Evolutionary conservation across 2,797 vertebrate species (phyloP).

Genomic region (Tragopan temminckii): DNA sequence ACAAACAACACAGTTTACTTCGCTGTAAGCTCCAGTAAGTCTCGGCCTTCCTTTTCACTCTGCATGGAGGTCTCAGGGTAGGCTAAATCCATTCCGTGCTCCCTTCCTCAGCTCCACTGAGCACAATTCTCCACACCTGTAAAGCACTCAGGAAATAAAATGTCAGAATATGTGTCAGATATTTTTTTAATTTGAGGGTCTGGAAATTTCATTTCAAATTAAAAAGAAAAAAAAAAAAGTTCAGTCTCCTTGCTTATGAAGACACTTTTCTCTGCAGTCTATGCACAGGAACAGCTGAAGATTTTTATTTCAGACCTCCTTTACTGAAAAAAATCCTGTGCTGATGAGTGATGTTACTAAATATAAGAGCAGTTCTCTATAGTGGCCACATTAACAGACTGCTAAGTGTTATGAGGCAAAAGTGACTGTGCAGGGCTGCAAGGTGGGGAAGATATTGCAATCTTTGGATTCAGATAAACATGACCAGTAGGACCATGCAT

Average conservation of each 20-base stretch:
- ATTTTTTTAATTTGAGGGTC: neutral
- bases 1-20: neutral
- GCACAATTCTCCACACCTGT: neutral
- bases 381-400: slow-evolving; percentile 39
- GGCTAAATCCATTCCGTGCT: neutral
- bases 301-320: slow-evolving; percentile 12
- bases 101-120: neutral
- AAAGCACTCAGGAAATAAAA: neutral
- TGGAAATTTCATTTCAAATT: slow-evolving; percentile 1
- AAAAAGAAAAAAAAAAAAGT: neutral
- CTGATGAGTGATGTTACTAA: slow-evolving; percentile 33
- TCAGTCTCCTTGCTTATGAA: neutral
- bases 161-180: neutral
- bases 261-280: neutral
- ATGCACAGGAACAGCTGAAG: neutral
- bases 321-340: slow-evolving; percentile 24
- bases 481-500: slow-evolving; percentile 42
- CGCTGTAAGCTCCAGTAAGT: neutral
- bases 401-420: neutral
- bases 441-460: slow-evolving; percentile 29
- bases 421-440: slow-evolving; percentile 13
- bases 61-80: neutral
- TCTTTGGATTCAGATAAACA: slow-evolving; percentile 32
- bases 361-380: slow-evolving; percentile 37
- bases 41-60: neutral